Conservation (phyloP, 2,797 vertebrate genomes). For the Diglossa cyanea region DNA sequence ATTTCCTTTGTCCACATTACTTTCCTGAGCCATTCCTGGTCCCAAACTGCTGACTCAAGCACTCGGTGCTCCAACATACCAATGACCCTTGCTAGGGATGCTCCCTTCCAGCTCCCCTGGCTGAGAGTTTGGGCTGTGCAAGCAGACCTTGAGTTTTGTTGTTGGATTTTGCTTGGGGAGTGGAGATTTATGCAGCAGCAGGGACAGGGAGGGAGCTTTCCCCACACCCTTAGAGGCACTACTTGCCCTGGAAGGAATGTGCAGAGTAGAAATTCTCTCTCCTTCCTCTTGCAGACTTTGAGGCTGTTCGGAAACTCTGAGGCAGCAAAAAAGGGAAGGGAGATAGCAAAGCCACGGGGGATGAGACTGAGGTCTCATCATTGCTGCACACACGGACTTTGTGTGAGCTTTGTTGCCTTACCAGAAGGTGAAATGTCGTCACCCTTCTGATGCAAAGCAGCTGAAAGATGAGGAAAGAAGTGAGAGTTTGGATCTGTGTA, state of each 20-base stretch:
- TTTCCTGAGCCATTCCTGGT: not conserved
- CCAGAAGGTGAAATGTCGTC: not conserved
- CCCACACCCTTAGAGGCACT: rapidly evolving
- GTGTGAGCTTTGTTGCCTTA: not conserved
- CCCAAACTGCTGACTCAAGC: not conserved
- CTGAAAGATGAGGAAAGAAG: not conserved
- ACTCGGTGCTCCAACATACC: not conserved
- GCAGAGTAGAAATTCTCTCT: not conserved
- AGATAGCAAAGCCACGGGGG: not conserved
- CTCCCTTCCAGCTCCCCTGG: not conserved
- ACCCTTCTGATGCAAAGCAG: not conserved
- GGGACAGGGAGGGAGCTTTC: not conserved
- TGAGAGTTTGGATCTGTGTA: not conserved
- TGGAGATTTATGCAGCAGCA: not conserved
- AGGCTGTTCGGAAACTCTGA: not conserved
- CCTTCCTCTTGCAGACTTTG: not conserved
- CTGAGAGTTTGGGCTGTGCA: not conserved
- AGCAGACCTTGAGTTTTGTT: not conserved
- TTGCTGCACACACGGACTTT: not conserved
- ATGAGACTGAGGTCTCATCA: not conserved
- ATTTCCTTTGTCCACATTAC: not conserved
- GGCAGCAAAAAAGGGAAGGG: not conserved
- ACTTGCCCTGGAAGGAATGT: not conserved
- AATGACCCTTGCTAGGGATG: not conserved
- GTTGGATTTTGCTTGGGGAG: not conserved